Percentiles rank a stretch among this genome's conserved stretches.
Evolutionary conservation across 2,888 invertebrate species (phyloP).

Genomic region (Andrena minutula): DNA sequence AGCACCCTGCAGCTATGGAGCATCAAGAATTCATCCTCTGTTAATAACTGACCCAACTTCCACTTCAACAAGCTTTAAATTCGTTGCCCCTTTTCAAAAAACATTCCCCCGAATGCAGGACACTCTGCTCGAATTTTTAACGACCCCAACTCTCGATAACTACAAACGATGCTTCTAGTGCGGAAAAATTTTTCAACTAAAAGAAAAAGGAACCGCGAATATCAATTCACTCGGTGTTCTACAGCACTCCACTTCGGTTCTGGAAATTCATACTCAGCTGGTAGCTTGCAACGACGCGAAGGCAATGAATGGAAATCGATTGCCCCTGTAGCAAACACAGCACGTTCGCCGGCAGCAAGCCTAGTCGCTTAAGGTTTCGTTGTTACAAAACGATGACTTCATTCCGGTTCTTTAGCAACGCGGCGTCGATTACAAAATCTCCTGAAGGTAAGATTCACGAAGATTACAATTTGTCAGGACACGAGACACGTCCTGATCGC

Average conservation of each 20-base stretch:
- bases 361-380: background rate
- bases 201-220: background rate
- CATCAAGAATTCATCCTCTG: no score
- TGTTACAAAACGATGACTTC: slow-evolving; percentile 22
- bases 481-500: background rate
- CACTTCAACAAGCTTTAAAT: no score
- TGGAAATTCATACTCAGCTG: no score
- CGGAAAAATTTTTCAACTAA: background rate
- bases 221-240: background rate
- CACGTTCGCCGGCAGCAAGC: no score
- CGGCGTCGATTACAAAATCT: slow-evolving; percentile 8
- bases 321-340: no score
- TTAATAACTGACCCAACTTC: no score
- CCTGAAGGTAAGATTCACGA: background rate
- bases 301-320: background rate
- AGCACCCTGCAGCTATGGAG: background rate
- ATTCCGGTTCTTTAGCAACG: slow-evolving; percentile 2
- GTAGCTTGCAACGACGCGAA: no score
- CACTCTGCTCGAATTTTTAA: slow-evolving; percentile 13
- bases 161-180: background rate
- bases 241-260: no score
- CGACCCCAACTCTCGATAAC: background rate
- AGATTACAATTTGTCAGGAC: slow-evolving; percentile 14
- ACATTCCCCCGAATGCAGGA: background rate
- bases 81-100: no score